Evolutionary conservation across 2,113 vertebrate genomes (phyloP).

Genomic region (Drymodes brunneopygia): DNA sequence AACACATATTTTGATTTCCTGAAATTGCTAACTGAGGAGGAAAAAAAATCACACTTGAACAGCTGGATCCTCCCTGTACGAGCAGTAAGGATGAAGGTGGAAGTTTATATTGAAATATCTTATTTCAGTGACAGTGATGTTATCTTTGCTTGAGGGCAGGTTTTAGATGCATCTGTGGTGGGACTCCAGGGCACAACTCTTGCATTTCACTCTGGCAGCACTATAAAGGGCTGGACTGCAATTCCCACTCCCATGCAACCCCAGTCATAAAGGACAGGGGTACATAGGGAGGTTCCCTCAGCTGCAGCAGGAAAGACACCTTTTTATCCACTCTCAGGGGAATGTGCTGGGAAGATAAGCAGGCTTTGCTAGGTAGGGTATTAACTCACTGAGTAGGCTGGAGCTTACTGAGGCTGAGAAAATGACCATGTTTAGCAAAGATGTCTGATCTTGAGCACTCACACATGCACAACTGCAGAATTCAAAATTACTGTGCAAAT

Average conservation of each 20-base stretch:
- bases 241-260: not conserved
- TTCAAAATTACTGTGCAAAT: not conserved
- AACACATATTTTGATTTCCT: not conserved
- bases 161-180: not conserved
- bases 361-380: not conserved
- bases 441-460: not conserved
- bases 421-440: not conserved
- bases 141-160: not conserved
- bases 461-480: not conserved
- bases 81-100: not conserved
- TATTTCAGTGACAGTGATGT: not conserved
- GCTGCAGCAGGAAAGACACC: not conserved
- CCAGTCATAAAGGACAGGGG: not conserved
- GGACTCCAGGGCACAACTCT: not conserved
- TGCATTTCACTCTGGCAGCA: not conserved
- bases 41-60: not conserved
- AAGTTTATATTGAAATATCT: not conserved
- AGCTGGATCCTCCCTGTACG: not conserved
- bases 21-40: not conserved
- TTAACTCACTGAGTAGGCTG: not conserved
- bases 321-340: not conserved
- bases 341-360: not conserved
- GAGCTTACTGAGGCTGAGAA: not conserved
- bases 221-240: not conserved
- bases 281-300: not conserved